phyloP scores from a whole-genome alignment of 2,888 invertebrate genomes.

The Pristionchus mayeri region DNA sequence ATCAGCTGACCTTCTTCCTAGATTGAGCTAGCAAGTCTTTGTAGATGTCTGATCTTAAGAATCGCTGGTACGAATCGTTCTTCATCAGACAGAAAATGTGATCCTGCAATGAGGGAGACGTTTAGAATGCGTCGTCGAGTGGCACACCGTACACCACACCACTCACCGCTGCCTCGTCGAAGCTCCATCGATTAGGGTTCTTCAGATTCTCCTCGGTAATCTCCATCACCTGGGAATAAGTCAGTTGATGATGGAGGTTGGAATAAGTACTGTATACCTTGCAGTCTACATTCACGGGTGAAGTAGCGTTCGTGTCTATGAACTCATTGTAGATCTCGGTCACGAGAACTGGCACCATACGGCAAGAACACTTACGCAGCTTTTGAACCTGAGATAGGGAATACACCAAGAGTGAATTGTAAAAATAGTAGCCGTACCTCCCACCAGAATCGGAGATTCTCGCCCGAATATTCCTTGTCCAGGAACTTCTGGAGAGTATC shows the following conservation, averaged over 20 bases:
- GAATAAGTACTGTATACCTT: slow-evolving; percentile 78
- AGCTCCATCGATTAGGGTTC: slow-evolving; percentile 91
- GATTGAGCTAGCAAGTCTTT: slow-evolving; percentile 68
- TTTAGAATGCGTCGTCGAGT: neutral
- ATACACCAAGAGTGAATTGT: neutral
- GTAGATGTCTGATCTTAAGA: slow-evolving; percentile 97
- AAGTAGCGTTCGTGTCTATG: slow-evolving; percentile 92
- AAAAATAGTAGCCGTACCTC: slow-evolving; percentile 61
- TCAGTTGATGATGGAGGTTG: neutral
- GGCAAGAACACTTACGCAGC: slow-evolving; percentile 89
- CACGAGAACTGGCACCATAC: slow-evolving; percentile 87
- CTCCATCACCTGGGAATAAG: slow-evolving; percentile 82
- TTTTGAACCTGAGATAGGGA: slow-evolving; percentile 81
- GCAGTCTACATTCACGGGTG: slow-evolving; percentile 97
- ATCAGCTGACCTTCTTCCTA: slow-evolving; percentile 61
- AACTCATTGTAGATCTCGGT: slow-evolving; percentile 86
- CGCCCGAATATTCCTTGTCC: slow-evolving; percentile 97
- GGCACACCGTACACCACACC: neutral
- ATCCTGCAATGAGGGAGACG: slow-evolving; percentile 81
- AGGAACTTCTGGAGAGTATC: slow-evolving; percentile 96
- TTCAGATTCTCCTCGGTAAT: slow-evolving; percentile 87
- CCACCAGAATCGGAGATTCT: slow-evolving; percentile 89
- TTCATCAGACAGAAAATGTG: slow-evolving; percentile 99
- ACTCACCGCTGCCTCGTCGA: slow-evolving; percentile 94
- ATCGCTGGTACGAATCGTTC: slow-evolving; percentile 97